Evolutionary conservation across 2,888 invertebrate species (phyloP).

Genomic region (Thysanoteuthis rhombus): DNA sequence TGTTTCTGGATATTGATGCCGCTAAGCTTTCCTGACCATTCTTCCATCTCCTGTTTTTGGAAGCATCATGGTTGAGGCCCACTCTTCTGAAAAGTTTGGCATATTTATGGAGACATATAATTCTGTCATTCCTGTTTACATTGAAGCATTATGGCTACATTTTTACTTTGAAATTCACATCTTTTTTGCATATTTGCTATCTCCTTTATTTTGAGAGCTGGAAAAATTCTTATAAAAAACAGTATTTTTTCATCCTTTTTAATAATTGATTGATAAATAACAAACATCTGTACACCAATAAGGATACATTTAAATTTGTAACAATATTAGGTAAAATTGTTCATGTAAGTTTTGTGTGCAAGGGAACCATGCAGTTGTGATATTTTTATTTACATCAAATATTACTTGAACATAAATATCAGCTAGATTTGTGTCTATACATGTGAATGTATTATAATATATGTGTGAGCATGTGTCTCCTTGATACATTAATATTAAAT

Average conservation of each 20-base stretch:
- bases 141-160: not conserved
- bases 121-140: not conserved
- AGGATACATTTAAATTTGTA: not conserved
- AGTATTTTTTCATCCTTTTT: not conserved
- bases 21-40: not conserved
- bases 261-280: not conserved
- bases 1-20: not conserved
- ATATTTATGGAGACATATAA: constrained; percentile 12
- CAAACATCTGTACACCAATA: not conserved
- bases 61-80: not conserved
- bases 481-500: too few relatives aligned
- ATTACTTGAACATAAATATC: not conserved
- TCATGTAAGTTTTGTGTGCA: not conserved
- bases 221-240: not conserved
- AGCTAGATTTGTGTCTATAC: not conserved
- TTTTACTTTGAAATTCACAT: not conserved
- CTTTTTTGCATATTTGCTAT: not conserved
- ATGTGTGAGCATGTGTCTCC: too few relatives aligned
- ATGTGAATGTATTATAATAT: too few relatives aligned
- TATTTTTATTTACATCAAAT: not conserved
- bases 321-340: not conserved
- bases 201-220: not conserved
- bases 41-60: not conserved
- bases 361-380: not conserved
- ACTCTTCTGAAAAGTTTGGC: constrained; percentile 12